Conservation (phyloP, 2,113 vertebrate species). For the Ceratotherium simum region DNA sequence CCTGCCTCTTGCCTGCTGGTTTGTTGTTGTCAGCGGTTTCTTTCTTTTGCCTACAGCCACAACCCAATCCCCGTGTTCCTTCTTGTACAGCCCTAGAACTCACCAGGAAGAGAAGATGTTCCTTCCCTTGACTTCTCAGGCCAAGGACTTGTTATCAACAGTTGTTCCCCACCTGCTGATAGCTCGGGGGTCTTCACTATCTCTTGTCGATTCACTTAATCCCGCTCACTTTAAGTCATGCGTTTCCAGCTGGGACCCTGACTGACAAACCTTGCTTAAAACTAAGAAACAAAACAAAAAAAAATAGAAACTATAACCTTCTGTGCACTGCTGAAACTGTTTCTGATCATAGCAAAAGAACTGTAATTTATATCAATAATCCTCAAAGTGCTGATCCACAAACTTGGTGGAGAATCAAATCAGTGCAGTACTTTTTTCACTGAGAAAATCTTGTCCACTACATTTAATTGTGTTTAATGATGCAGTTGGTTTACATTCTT, state of each 20-base stretch:
- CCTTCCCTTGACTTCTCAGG: not conserved
- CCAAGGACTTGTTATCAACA: not conserved
- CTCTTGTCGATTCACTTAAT: not conserved
- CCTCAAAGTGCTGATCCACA: not conserved
- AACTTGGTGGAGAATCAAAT: not conserved
- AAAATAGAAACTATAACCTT: not conserved
- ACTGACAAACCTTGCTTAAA: not conserved
- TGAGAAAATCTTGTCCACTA: not conserved
- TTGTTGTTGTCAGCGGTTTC: not conserved
- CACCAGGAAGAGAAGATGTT: not conserved
- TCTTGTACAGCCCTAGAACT: not conserved
- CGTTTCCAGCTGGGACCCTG: not conserved
- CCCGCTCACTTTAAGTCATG: not conserved
- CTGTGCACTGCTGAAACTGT: not conserved
- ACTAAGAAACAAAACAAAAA: not conserved
- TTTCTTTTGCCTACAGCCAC: not conserved
- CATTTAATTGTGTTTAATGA: not conserved
- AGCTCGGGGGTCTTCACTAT: not conserved
- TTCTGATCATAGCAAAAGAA: not conserved
- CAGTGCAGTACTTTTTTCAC: not conserved
- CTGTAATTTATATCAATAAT: not conserved
- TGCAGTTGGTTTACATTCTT: not conserved
- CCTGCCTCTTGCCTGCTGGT: not conserved
- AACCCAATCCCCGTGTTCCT: rapidly evolving
- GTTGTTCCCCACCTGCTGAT: too few relatives aligned